Base-by-base conservation (phyloP, 2,888 invertebrate species). In the Apeira syringaria region DNA sequence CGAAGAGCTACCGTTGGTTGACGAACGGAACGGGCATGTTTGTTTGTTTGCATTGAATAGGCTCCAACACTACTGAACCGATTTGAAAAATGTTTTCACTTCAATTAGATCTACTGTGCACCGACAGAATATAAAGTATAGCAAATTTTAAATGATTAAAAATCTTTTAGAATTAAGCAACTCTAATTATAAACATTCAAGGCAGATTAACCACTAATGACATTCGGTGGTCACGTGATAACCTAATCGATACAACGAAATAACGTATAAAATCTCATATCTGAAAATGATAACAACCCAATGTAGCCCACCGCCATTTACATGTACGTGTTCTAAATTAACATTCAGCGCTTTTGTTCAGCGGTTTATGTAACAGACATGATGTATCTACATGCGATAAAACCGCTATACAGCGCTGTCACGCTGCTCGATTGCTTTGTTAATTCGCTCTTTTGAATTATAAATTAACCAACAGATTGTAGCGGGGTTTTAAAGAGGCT, bases 361-460 rank as follows among this genome's bases (percentile, higher is more conserved):
- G 29, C 29, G 34, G 29, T 35, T 41, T 11, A 17, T 29, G 17
- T 29, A 24, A 33, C 33, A 40, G 22, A 33, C 32, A 9, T 13
- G 15, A 9, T 29, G n/a, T 12, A 10, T 22, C 7, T 20, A 7
- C 7, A 10, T 1, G 10, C 31, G 43, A 43, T 36, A 43, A 43
- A 37, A n/a, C 43, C 36, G 20, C 36, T 9, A 26, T 36, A 31
- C 42, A 18, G 25, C 27, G 11, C 22, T 10, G 27, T 27, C 43
- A 28, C 3, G 24, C 24, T 24, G 9, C 24, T 0, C 27, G 35
- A 42, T 42, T 35, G 42, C 31, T 36, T 43, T 43, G 43, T 36
- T 43, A 36, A 43, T 35, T 11, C 27, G 8, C 30, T 34, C 29
- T 42, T 26, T 43, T 31, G 31, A 43, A 36, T 43, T 24, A 30